These are phyloP conservation scores for Anisognathus igniventris DNA, from an alignment of 2,797 vertebrate species.

Conservation along the genomic window DNA sequence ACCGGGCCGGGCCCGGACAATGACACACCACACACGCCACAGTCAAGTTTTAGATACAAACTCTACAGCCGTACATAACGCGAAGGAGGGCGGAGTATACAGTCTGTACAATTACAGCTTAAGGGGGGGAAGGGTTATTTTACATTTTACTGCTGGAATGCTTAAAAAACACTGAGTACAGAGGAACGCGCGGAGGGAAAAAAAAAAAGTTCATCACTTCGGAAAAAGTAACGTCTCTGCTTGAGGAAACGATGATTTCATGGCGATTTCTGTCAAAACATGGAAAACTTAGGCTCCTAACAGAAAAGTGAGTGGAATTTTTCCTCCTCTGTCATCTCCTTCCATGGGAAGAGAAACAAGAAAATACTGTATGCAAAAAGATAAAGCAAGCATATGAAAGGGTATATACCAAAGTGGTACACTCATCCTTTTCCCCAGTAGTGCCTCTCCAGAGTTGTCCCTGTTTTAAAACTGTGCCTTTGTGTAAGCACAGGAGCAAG, in stretches of 20 bases:
- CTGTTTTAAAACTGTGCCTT: background rate
- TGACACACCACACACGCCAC: constrained; percentile 3
- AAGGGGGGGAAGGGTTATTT: background rate
- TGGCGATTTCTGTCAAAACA: background rate
- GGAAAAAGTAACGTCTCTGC: background rate
- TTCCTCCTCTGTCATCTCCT: background rate
- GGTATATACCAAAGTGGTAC: background rate
- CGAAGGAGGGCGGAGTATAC: constrained; percentile 22
- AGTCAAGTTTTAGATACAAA: constrained; percentile 46
- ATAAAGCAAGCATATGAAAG: background rate
- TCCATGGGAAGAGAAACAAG: constrained; percentile 42
- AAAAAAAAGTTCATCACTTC: background rate
- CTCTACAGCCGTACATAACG: constrained; percentile 24
- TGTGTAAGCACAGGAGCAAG: background rate
- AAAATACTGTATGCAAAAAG: background rate
- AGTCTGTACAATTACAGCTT: constrained; percentile 35
- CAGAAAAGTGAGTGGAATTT: background rate
- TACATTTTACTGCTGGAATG: constrained; percentile 43
- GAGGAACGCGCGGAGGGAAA: background rate
- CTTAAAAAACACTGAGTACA: background rate
- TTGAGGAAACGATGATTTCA: background rate
- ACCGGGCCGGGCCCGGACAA: constrained; percentile 11
- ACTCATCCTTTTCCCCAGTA: background rate
- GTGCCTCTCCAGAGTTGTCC: background rate
- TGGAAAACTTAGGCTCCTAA: background rate